phyloP scores from a whole-genome alignment of 2,797 vertebrate genomes.

The Liparis tanakae region DNA sequence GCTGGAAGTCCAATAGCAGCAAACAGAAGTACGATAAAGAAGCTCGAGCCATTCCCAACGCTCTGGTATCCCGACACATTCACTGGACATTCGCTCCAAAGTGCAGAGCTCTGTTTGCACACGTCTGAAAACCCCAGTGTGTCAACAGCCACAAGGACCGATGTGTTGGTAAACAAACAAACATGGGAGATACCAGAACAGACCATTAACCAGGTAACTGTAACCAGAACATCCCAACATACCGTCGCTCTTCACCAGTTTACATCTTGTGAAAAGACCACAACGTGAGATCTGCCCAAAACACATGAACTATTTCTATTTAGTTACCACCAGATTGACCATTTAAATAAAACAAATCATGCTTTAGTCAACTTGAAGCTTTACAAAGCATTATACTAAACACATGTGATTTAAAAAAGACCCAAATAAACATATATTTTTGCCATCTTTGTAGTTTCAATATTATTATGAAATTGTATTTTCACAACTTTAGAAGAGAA shows the following conservation, averaged over 20 bases:
- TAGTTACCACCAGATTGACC: background rate
- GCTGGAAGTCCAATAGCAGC: constrained; percentile 53
- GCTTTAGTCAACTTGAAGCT: background rate
- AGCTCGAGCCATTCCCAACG: constrained; percentile 63
- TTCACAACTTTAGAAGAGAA: background rate
- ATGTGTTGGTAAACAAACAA: background rate
- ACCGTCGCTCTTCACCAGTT: background rate
- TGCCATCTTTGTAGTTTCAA: background rate
- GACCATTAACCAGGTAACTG: background rate
- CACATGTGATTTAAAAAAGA: background rate
- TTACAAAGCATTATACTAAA: constrained; percentile 1
- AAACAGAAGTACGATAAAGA: constrained; percentile 46
- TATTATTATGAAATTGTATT: background rate
- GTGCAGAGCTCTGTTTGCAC: constrained; percentile 75
- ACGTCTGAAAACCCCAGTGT: constrained; percentile 1
- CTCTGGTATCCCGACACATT: constrained; percentile 26
- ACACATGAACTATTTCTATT: background rate
- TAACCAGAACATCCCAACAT: background rate
- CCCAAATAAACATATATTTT: background rate
- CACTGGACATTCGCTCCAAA: constrained; percentile 73
- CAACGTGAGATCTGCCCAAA: background rate
- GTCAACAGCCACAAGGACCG: constrained; percentile 2
- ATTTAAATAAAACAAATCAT: background rate
- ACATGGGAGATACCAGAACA: background rate
- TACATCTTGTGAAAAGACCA: too few relatives aligned